Percentiles rank a stretch among this genome's conserved stretches.
Conservation (phyloP, 2,888 invertebrate genomes). For the Netelia melanura region DNA sequence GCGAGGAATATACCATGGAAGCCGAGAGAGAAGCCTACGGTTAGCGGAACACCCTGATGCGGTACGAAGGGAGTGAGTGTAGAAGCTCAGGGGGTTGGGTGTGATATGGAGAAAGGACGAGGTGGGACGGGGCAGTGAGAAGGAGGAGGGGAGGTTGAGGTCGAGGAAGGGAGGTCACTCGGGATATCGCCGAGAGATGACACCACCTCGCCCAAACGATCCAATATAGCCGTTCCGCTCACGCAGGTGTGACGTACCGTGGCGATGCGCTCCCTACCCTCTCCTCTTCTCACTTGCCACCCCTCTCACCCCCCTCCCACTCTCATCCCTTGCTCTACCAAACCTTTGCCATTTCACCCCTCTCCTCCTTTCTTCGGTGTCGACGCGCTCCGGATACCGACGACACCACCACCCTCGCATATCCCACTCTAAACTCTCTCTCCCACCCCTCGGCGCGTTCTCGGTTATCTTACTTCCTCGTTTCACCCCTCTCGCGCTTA, state of each 20-base stretch:
- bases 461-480: conserved; percentile 54
- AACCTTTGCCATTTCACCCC: conserved; percentile 63
- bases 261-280: conserved; percentile 56
- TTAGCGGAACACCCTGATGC: conserved; percentile 68
- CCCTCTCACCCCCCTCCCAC: conserved; percentile 3
- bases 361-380: conserved; percentile 36
- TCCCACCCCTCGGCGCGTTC: conserved; percentile 58
- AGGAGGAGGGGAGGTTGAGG: conserved; percentile 47
- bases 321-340: neutral
- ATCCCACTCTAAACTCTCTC: conserved; percentile 62
- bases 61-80: conserved; percentile 49
- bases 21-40: conserved; percentile 57
- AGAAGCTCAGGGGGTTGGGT: conserved; percentile 42
- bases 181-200: conserved; percentile 82
- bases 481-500: conserved; percentile 5
- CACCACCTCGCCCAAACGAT: conserved; percentile 81
- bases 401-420: conserved; percentile 73
- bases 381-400: conserved; percentile 71
- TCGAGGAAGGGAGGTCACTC: conserved; percentile 75
- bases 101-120: conserved; percentile 58
- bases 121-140: conserved; percentile 19
- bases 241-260: conserved; percentile 77
- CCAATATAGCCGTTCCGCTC: conserved; percentile 71
- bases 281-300: conserved; percentile 38
- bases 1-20: conserved; percentile 53